These are phyloP conservation scores for Ctenopoma multispine DNA, from an alignment of 2,797 vertebrate species.

Conservation along the genomic window DNA sequence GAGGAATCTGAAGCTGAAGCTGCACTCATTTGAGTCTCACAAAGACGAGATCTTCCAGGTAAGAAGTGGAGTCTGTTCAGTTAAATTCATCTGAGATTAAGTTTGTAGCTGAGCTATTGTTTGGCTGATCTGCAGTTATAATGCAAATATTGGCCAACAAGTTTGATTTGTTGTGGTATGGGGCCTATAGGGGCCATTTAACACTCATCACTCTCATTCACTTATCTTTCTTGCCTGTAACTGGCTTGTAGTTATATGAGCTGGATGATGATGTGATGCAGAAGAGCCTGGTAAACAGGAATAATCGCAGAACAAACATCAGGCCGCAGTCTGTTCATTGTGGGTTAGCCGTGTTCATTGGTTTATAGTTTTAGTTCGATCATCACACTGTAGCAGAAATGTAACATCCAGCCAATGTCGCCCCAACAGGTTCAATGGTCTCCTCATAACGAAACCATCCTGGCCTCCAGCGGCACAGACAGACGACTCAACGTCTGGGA, in stretches of 20 bases:
- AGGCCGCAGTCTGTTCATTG: not conserved
- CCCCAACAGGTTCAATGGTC: slow-evolving; percentile 95
- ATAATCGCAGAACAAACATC: not conserved
- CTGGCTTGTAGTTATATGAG: not conserved
- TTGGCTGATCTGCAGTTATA: not conserved
- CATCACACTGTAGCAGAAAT: not conserved
- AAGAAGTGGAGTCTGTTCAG: slow-evolving; percentile 30
- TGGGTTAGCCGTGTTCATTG: not conserved
- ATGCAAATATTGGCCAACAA: not conserved
- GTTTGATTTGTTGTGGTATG: not conserved
- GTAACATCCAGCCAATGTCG: not conserved
- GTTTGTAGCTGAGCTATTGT: not conserved
- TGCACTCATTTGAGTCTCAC: slow-evolving; percentile 99
- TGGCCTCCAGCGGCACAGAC: slow-evolving; percentile 98
- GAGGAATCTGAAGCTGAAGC: slow-evolving; percentile 96
- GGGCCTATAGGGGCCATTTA: not conserved
- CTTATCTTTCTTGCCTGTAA: no score
- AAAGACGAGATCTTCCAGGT: slow-evolving; percentile 99
- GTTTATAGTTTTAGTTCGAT: not conserved
- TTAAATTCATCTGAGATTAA: not conserved
- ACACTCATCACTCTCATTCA: not conserved
- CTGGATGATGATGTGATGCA: not conserved
- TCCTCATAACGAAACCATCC: slow-evolving; percentile 97
- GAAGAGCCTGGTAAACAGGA: not conserved
- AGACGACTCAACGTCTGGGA: slow-evolving; percentile 97